Base-by-base conservation (phyloP, 2,888 invertebrate genomes). In the Scaptomyza tumidula region DNA sequence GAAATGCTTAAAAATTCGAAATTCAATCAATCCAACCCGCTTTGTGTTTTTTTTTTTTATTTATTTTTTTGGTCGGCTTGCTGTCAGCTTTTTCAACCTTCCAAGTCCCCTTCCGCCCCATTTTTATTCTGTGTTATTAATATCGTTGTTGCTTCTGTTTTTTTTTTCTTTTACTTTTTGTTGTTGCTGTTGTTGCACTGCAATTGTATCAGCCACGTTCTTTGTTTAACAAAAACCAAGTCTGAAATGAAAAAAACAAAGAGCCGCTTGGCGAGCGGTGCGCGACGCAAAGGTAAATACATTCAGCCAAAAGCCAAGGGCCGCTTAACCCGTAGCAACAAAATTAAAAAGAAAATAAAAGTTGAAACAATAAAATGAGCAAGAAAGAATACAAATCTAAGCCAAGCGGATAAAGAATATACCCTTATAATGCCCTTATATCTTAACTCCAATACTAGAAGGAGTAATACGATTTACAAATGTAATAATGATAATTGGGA, bases 1-100 rank as follows among this genome's bases (percentile, higher is more conserved):
- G 62, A 86, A 81, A 78, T 83, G 82, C 79, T 86, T 86, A 85
- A 84, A 83, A 83, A 85, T 83, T 83, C 82, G 76, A 63, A 86
- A 86, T 86, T 86, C 82, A 83, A 83, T 83, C 82, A 83, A 83
- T 83, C 85, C 71, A 14, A 72, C 48, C 71, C 66, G 82, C 87
- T 83, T 84, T 83, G 82, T 86, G 62, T 35, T 3, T 3, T 11
- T 1, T 13, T 11, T 67, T 37, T 35, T 35, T 35, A 35, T 37
- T 49, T 7, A 7, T 7, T 1, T 3, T 29, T 4, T 29, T 46
- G 48, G 14, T 57, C 62, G 46, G 59, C 67, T 62, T 57, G 59
- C 37, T 44, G 39, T 19, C 10, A 0, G 31, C n/a, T 43, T 44
- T 39, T 14, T 7, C 31, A 39, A 33, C 16, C 29, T 46, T 19